These are phyloP conservation scores for Actinemys pallida DNA, from an alignment of 2,113 vertebrate genomes.

Conservation along the genomic window DNA sequence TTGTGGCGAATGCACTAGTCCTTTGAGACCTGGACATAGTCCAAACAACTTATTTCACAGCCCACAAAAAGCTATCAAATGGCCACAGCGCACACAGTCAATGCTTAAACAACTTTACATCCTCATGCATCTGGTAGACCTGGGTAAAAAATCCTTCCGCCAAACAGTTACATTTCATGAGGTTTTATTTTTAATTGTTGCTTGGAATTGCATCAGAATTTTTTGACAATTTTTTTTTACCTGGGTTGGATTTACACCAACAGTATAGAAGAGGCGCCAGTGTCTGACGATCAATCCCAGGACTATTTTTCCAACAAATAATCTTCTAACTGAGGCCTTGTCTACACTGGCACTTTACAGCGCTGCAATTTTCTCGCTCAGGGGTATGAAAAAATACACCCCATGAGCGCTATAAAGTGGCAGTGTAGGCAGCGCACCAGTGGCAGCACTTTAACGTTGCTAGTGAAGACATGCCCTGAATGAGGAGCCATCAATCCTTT, in stretches of 20 bases:
- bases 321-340: not conserved
- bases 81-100: not conserved
- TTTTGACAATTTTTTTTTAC: not conserved
- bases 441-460: too few relatives aligned
- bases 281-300: not conserved
- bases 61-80: rapidly evolving
- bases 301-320: not conserved
- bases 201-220: not conserved
- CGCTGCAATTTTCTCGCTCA: too few relatives aligned
- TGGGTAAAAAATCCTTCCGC: not conserved
- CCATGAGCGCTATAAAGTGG: too few relatives aligned
- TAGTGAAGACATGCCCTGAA: not conserved
- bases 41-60: not conserved
- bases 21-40: not conserved
- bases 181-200: not conserved
- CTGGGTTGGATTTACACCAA: not conserved
- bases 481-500: not conserved
- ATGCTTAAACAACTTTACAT: not conserved
- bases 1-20: rapidly evolving
- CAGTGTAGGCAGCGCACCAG: too few relatives aligned
- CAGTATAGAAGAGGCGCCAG: not conserved
- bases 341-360: too few relatives aligned
- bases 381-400: too few relatives aligned
- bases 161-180: not conserved
- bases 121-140: not conserved